Base-by-base conservation (phyloP, 2,113 vertebrate species). In the Strix uralensis region DNA sequence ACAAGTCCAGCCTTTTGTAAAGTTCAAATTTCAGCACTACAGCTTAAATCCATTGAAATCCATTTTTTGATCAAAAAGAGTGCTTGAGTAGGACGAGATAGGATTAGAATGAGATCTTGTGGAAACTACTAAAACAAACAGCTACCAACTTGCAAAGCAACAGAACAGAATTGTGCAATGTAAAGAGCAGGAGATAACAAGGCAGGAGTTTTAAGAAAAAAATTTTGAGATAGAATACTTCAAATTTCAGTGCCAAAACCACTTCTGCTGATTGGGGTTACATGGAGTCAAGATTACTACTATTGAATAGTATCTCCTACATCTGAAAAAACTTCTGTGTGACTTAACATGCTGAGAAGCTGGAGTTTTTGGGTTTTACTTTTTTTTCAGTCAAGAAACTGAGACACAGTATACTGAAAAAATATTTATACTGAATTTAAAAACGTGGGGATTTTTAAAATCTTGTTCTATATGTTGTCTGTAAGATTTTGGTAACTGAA, bases 181-280 rank as follows among this genome's bases (percentile, higher is more conserved):
- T 25, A 79, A 80, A 75, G 21, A 75, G 4, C 27, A 87, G 26
- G 22, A 67, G 17, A 5, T 13, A 85, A 67, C 55, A 89, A 89
- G 27, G 3, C 5, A 54, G 4, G 34, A 63, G 11, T 73, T 69
- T 27, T 81, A 54, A 44, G 20, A 85, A 66, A 40, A 69, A 57
- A 67, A 49, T 0, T 21, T 51, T 34, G 58, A 42, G 14, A 70
- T 5, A 86, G 12, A 81, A 34, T 46, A 74, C 29, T 58, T 57
- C 15, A 81, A 69, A 90, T 42, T 88, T 73, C 44, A 42, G 6
- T 49, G 44, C n/a, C 47, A 49, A 90, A 61, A 11, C 34, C 30
- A 77, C 20, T 84, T 88, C 46, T 90, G 12, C 20, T 90, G 79
- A 90, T 95, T 80, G n/a, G 18, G 91, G 46, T 92, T 85, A 47